Evolutionary conservation across 2,797 vertebrate species (phyloP), one percentile per base, ranked within the genome.

Genomic region (Cichlasoma orientale): DNA sequence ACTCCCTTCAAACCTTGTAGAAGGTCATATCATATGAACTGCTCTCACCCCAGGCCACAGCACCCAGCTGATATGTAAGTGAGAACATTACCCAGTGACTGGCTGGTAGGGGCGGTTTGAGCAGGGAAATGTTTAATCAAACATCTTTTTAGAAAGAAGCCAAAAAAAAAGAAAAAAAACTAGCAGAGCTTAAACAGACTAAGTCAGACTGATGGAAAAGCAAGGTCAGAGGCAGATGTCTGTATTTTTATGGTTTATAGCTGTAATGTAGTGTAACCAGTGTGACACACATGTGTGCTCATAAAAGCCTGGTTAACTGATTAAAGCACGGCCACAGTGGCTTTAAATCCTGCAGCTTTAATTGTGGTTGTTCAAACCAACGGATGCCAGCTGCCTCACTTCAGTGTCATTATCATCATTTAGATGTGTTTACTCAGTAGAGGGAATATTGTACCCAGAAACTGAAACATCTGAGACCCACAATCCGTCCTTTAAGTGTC

Each of bases 321-420:
- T 91, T 83, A 88, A 90, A 90, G 86, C 78, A 5, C 74, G 84
- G 82, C 79, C 78, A 76, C 59, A 50, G 85, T 76, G 76, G 88
- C 79, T 75, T 73, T 80, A 80, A 86, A 80, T 31, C 31, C 38
- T 82, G 38, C 25, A 44, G 82, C 83, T 89, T 91, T 91, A 93
- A 92, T 91, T 89, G 83, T 29, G 33, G 50, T 58, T 56, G 66
- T 9, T 74, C 85, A 85, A 86, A 90, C 83, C 82, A 87, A 18
- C 63, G 11, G 84, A 86, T 76, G 83, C 79, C 88, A 91, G 89
- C 88, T 83, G 85, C 86, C 74, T 82, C 73, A 3, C 47, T 75
- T 82, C 69, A 76, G 61, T 6, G 13, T 75, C 81, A 74, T 84
- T 84, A 59, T 82, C 80, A 56, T 79, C 27, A 13, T 86, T 83